A percentile compares a stretch with the other conserved stretches of the same genome.
Conservation (phyloP, 1,140 invertebrate genomes). For the Trichogramma pretiosum region DNA sequence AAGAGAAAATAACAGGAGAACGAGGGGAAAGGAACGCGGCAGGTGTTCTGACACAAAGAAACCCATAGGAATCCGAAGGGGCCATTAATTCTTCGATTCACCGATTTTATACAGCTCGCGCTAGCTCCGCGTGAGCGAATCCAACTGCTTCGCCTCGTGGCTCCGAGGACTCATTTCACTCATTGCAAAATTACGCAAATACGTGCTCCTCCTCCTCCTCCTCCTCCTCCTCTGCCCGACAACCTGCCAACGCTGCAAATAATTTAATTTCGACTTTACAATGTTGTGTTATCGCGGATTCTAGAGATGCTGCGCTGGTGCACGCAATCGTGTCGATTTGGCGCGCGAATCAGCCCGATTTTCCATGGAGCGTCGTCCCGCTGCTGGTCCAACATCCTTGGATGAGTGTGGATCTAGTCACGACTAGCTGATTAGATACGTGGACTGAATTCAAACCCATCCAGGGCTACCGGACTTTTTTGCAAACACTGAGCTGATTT, state of each 20-base stretch:
- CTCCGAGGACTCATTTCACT: too few relatives aligned
- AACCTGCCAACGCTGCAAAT: too few relatives aligned
- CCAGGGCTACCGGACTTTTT: constrained; percentile 30
- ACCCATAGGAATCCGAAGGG: constrained; percentile 29
- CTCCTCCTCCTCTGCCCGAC: too few relatives aligned
- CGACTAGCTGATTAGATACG: constrained; percentile 34
- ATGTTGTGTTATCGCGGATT: too few relatives aligned
- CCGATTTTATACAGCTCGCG: neutral
- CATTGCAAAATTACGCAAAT: too few relatives aligned
- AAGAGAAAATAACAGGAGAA: constrained; percentile 13
- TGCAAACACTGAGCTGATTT: too few relatives aligned
- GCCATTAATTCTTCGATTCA: constrained; percentile 20
- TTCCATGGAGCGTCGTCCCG: too few relatives aligned
- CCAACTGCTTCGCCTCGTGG: neutral
- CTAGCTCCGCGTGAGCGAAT: neutral
- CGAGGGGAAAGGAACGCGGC: constrained; percentile 24
- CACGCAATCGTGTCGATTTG: too few relatives aligned
- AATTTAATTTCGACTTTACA: too few relatives aligned
- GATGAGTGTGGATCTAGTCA: constrained; percentile 45
- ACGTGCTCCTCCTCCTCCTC: too few relatives aligned
- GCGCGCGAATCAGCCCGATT: too few relatives aligned
- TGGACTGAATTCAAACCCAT: constrained; percentile 43
- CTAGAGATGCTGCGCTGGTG: too few relatives aligned
- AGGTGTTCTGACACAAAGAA: constrained; percentile 37
- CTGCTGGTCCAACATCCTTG: constrained; percentile 34